Evolutionary conservation across 2,888 invertebrate species (phyloP).

Genomic region (Megalurothrips usitatus): DNA sequence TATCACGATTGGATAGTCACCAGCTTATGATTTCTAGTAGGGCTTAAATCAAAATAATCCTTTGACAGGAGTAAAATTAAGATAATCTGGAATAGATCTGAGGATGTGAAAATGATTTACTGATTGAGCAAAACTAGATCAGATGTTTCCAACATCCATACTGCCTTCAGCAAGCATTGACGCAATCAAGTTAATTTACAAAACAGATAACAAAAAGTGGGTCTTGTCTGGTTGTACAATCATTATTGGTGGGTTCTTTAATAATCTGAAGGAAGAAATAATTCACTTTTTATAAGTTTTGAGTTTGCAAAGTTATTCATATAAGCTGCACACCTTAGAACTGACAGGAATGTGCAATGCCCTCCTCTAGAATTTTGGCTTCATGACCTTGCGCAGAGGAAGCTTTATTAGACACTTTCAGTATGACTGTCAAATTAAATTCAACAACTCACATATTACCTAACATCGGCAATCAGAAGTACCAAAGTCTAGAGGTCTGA

Average conservation of each 20-base stretch:
- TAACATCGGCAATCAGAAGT: not conserved
- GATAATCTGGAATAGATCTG: not conserved
- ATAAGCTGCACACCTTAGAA: not conserved
- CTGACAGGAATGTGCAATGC: not conserved
- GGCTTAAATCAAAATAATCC: not conserved
- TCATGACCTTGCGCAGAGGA: not conserved
- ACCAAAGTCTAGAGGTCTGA: not conserved
- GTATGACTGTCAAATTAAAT: not conserved
- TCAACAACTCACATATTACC: not conserved
- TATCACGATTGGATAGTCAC: not conserved
- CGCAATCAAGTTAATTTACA: no score
- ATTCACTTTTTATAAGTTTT: not conserved
- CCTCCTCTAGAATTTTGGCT: not conserved
- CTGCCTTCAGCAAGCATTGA: no score
- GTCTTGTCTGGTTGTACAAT: no score
- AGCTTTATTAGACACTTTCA: not conserved
- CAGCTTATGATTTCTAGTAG: not conserved
- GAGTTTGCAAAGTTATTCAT: not conserved
- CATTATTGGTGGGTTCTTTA: no score
- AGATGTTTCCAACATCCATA: no score
- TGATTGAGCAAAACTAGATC: no score
- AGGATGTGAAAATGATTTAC: no score
- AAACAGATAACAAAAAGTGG: no score
- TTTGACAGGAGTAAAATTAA: not conserved
- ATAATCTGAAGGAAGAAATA: not conserved